Conservation (phyloP, 2,113 vertebrate species). For the Atrichornis clamosus region DNA sequence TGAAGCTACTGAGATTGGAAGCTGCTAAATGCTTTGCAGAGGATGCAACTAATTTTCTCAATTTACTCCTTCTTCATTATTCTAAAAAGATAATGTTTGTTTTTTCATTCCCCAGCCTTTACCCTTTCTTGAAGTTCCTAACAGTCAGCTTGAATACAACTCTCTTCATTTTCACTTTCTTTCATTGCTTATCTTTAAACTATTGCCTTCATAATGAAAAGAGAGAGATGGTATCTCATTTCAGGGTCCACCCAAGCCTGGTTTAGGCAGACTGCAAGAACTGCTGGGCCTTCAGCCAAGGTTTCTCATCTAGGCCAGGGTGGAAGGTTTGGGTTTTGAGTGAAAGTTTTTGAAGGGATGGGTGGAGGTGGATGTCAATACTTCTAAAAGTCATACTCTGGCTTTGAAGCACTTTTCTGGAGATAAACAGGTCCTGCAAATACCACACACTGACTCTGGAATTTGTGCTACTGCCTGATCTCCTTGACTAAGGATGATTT, state of each 20-base stretch:
- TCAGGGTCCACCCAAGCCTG: slow-evolving; percentile 29
- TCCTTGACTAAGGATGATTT: neutral
- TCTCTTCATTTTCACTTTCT: neutral
- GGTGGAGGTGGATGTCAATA: neutral
- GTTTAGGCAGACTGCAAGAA: neutral
- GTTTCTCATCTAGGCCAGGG: neutral
- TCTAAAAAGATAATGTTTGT: neutral
- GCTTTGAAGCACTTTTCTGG: neutral
- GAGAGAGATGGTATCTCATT: slow-evolving; percentile 1
- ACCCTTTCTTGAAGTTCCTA: neutral
- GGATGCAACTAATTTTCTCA: neutral
- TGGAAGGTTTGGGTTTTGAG: neutral
- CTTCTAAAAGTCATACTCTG: neutral
- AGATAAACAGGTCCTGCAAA: neutral
- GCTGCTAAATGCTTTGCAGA: neutral
- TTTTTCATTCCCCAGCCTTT: neutral
- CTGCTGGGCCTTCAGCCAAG: slow-evolving; percentile 11
- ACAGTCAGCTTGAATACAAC: neutral
- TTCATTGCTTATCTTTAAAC: neutral
- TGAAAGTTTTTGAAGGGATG: neutral
- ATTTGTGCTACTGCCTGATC: neutral
- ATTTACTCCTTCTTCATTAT: neutral
- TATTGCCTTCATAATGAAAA: neutral
- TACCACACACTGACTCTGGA: neutral
- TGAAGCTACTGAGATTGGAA: neutral